These are phyloP conservation scores for Smittia sp. DNA, from an alignment of 2,888 invertebrate genomes.

Conservation along the genomic window DNA sequence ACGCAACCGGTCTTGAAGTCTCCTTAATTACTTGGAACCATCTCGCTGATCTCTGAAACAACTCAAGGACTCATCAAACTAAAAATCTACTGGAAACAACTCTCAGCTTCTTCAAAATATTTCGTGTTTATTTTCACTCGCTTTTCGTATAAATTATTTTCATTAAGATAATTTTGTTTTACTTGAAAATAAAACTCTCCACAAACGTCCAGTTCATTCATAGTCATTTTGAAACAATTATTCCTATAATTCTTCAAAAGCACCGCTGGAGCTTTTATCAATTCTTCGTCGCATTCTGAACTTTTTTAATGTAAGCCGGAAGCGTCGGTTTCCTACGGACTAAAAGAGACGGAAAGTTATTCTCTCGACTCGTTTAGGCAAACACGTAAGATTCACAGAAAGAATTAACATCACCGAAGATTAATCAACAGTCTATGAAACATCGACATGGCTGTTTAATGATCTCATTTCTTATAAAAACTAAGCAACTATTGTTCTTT, in stretches of 20 bases:
- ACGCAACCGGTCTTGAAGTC: too few species aligned
- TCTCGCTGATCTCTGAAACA: background rate
- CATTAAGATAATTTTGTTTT: slow-evolving; percentile 8
- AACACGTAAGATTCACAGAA: background rate
- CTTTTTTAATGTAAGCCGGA: background rate
- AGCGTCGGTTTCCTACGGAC: background rate
- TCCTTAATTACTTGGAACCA: too few species aligned
- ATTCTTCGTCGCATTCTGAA: background rate
- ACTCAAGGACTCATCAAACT: background rate
- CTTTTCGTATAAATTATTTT: background rate
- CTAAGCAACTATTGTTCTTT: too few species aligned
- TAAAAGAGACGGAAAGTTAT: background rate
- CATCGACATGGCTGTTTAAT: background rate
- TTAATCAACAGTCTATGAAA: slow-evolving; percentile 5
- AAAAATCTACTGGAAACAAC: background rate
- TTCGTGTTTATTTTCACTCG: slow-evolving; percentile 4
- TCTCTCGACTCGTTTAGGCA: background rate
- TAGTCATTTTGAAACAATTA: slow-evolving; percentile 1
- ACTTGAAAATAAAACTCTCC: slow-evolving; percentile 10
- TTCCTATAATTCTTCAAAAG: background rate
- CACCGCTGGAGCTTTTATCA: background rate
- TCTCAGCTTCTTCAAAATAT: background rate
- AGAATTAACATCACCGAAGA: background rate
- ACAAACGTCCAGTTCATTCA: background rate
- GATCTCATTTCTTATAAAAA: too few species aligned